Conservation (phyloP, 2,888 invertebrate species). For the Acanthacorydalis orientalis region DNA sequence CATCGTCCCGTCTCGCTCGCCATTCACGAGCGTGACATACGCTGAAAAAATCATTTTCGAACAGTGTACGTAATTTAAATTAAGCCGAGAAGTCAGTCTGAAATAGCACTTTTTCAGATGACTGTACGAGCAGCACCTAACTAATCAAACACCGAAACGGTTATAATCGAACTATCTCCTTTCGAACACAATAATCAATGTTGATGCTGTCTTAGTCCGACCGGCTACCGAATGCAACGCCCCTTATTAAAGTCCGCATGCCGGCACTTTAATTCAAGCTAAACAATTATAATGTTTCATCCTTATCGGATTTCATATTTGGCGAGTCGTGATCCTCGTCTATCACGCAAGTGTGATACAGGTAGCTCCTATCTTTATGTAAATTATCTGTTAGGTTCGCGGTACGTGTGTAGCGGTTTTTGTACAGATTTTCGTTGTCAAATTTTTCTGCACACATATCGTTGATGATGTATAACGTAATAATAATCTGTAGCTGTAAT, state of each 20-base stretch:
- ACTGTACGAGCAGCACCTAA: constrained; percentile 14
- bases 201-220: constrained; percentile 12
- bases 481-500: too few relatives aligned
- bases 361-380: not conserved
- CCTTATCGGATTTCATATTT: constrained; percentile 10
- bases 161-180: constrained; percentile 16
- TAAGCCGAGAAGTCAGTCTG: not conserved
- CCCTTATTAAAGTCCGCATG: constrained; percentile 22
- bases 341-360: constrained; percentile 2
- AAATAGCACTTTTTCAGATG: not conserved
- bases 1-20: too few relatives aligned
- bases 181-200: constrained; percentile 10
- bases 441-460: too few relatives aligned
- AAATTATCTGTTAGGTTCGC: not conserved
- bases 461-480: too few relatives aligned
- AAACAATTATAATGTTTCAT: constrained; percentile 21
- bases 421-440: too few relatives aligned
- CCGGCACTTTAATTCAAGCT: constrained; percentile 23
- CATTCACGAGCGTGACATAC: too few relatives aligned
- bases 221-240: constrained; percentile 22
- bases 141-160: constrained; percentile 22
- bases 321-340: constrained; percentile 1
- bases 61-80: too few relatives aligned
- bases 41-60: too few relatives aligned
- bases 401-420: too few relatives aligned